Evolutionary conservation across 2,113 vertebrate species (phyloP), one percentile per base, ranked within the genome.

Genomic region (Chlamydotis undulata): DNA sequence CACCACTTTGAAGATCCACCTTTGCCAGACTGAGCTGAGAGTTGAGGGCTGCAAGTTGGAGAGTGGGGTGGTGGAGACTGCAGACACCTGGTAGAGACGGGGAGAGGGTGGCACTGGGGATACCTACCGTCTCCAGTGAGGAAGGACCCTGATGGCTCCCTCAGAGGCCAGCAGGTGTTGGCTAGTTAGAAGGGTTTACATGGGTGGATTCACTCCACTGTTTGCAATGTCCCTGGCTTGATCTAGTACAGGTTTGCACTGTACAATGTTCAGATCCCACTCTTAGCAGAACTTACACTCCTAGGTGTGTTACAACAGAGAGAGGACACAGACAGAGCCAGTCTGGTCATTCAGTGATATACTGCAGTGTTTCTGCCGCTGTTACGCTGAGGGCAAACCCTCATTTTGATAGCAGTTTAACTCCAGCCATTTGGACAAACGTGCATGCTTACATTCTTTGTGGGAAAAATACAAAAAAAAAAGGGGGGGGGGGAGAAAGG

Each of bases 31-130:
- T 49, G 98, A 98, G 98, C 96, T 97, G 98, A 98, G 98, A 98
- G 98, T 90, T 98, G 98, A 98, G 98, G 98, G 98, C 98, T 98
- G 98, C 98, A 98, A 98, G 98, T 98, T 98, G 98, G 98, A 98
- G 98, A 98, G 97, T 98, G 98, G 98, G 98, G 98, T 97, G 98
- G 97, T 45, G 97, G 98, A 97, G 92, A 96, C 84, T 92, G 93
- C 96, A 97, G 96, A 96, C 96, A 96, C 94, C 93, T 97, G 96
- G 86, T 65, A 96, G 95, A 93, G 39, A 13, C 0, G 10, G 91
- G 88, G 56, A 63, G 70, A 63, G 87, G 90, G 82, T 49, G 82
- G 77, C 86, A 87, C 87, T 93, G 94, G 95, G 93, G 90, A 67
- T 71, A 88, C 90, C 95, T 96, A 93, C 93, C 63, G 0, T 93